phyloP scores from a whole-genome alignment of 2,797 vertebrate species.

The Triplophysa bombifrons region DNA sequence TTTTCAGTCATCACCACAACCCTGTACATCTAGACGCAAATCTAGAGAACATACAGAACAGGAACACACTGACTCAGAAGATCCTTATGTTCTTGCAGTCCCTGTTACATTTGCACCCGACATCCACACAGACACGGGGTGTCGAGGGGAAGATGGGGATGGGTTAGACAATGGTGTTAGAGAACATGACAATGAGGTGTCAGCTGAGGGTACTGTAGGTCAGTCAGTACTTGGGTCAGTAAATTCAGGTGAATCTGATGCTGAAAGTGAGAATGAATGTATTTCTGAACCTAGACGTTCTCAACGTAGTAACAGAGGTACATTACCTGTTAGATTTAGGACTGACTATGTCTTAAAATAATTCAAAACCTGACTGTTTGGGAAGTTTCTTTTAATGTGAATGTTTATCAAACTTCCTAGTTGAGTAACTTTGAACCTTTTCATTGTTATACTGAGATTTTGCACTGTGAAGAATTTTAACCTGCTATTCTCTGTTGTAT shows the following conservation, averaged over 20 bases:
- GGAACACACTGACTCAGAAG: not conserved
- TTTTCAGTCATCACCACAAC: not conserved
- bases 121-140: not conserved
- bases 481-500: too few relatives aligned
- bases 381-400: too few relatives aligned
- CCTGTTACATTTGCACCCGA: not conserved
- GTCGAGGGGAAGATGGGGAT: too few relatives aligned
- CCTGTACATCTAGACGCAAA: not conserved
- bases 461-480: too few relatives aligned
- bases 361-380: too few relatives aligned
- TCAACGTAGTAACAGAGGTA: not conserved
- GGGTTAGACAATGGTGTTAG: too few relatives aligned
- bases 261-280: not conserved
- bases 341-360: too few relatives aligned
- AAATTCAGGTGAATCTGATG: conserved; percentile 1
- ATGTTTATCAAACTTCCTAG: too few relatives aligned
- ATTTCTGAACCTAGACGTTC: not conserved
- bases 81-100: not conserved
- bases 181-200: not conserved
- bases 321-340: too few relatives aligned
- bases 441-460: too few relatives aligned
- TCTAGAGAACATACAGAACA: not conserved
- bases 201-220: not conserved
- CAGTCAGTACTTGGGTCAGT: not conserved
- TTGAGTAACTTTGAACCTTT: too few relatives aligned